Conservation (phyloP, 2,888 invertebrate species). For the Oxyteleia sp. region DNA sequence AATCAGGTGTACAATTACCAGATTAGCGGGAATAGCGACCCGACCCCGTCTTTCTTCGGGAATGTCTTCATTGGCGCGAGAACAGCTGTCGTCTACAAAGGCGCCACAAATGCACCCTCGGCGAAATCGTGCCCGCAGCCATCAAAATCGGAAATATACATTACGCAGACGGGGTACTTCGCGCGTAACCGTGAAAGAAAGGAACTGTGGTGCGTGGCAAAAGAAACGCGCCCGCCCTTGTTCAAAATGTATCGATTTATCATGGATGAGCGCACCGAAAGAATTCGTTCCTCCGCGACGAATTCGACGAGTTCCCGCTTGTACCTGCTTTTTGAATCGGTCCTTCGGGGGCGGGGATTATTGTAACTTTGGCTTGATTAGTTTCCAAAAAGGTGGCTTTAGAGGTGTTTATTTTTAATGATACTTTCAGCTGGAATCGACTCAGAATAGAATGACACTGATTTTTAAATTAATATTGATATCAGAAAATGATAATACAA, state of each 20-base stretch:
- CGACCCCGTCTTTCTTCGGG: constrained; percentile 27
- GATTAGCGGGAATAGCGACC: constrained; percentile 55
- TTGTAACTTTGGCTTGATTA: constrained; percentile 26
- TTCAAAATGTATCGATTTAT: constrained; percentile 48
- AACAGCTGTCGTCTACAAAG: constrained; percentile 66
- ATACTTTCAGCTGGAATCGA: background rate
- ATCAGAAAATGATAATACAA: no score
- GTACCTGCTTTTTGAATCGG: background rate
- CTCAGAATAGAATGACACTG: no score
- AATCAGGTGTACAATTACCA: constrained; percentile 66
- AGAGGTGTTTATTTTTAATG: background rate
- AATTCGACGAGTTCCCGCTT: constrained; percentile 12
- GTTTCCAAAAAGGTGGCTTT: constrained; percentile 2
- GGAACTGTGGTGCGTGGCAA: constrained; percentile 29
- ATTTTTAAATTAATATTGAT: no score
- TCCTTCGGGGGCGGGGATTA: constrained; percentile 6
- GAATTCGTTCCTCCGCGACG: constrained; percentile 45
- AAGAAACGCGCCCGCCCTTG: constrained; percentile 29
- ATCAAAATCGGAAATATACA: constrained; percentile 59
- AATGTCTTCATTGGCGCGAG: constrained; percentile 65
- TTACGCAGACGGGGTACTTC: constrained; percentile 40
- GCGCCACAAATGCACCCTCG: constrained; percentile 45
- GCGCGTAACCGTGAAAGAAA: constrained; percentile 38
- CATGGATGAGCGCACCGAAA: constrained; percentile 54
- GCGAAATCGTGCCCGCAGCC: constrained; percentile 14